phyloP scores from a whole-genome alignment of 2,888 invertebrate genomes.

The Amphipoea lucens region DNA sequence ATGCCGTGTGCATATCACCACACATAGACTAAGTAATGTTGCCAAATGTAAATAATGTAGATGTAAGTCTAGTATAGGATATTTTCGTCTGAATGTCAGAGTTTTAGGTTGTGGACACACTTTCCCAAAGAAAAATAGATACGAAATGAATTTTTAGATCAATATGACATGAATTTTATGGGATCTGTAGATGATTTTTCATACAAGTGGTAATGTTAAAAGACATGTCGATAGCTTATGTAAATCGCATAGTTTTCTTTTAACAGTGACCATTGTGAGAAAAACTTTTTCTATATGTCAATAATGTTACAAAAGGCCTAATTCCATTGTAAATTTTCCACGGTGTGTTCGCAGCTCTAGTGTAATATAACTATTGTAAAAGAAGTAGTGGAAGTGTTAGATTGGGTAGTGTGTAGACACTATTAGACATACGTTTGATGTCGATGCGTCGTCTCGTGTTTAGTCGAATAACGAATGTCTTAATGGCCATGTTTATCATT shows the following conservation, averaged over 20 bases:
- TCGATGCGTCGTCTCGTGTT: conserved; percentile 70
- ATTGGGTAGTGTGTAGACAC: conserved; percentile 71
- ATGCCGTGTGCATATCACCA: conserved; percentile 87
- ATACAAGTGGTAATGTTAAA: conserved; percentile 20
- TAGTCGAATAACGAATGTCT: conserved; percentile 74
- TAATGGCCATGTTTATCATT: conserved; percentile 77
- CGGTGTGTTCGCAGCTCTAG: conserved; percentile 80
- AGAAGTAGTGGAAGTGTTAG: conserved; percentile 74
- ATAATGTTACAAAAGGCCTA: conserved; percentile 62
- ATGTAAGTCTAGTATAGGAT: conserved; percentile 64
- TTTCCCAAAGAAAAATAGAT: conserved; percentile 26
- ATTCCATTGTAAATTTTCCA: conserved; percentile 61
- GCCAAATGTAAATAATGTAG: conserved; percentile 88
- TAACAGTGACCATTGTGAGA: conserved; percentile 33
- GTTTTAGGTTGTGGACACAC: conserved; percentile 80
- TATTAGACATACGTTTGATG: conserved; percentile 68
- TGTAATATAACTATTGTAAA: conserved; percentile 72
- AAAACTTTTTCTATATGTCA: conserved; percentile 24
- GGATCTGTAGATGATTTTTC: conserved; percentile 11
- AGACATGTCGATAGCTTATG: conserved; percentile 48
- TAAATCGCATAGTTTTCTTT: conserved; percentile 52
- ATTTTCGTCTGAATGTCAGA: conserved; percentile 80
- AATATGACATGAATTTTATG: conserved; percentile 32
- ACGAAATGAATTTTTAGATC: conserved; percentile 32
- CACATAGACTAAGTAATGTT: conserved; percentile 87